A percentile compares a stretch with the other conserved stretches of the same genome.
Conservation (phyloP, 2,113 vertebrate genomes). For the Pygoscelis antarcticus region DNA sequence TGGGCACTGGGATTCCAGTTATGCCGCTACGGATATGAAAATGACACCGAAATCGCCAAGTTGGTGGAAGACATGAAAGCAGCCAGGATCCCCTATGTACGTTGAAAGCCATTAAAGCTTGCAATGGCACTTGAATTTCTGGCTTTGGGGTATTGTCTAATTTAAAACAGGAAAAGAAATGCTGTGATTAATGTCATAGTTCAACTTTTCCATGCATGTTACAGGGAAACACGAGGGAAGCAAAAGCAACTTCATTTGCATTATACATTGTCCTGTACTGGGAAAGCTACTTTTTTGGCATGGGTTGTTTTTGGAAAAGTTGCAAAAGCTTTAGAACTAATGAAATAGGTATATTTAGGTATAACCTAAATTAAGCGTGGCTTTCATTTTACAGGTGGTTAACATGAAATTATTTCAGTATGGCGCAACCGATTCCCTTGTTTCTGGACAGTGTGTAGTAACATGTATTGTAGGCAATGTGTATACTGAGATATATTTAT, state of each 20-base stretch:
- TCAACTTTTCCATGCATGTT: not conserved
- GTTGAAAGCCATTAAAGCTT: not conserved
- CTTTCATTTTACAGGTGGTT: not conserved
- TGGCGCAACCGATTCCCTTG: not conserved
- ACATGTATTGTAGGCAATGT: rapidly evolving
- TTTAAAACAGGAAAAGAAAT: not conserved
- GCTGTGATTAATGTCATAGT: rapidly evolving
- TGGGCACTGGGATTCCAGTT: slow-evolving; percentile 93
- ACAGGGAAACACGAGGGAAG: not conserved
- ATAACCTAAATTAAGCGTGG: not conserved
- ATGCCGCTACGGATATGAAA: slow-evolving; percentile 88
- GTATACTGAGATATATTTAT: not conserved
- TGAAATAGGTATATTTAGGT: not conserved
- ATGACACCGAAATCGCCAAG: slow-evolving; percentile 77
- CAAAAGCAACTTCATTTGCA: not conserved
- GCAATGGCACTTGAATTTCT: too few relatives aligned
- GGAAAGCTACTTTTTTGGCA: not conserved
- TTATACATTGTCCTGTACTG: too few relatives aligned
- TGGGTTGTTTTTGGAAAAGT: too few relatives aligned
- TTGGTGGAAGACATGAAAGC: slow-evolving; percentile 80
- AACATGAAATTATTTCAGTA: not conserved
- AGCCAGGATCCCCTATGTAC: slow-evolving; percentile 86
- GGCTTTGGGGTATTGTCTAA: not conserved
- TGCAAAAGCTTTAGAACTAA: not conserved
- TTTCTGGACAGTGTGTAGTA: not conserved